These are phyloP conservation scores for Zaprionus africanus DNA, from an alignment of 1,140 invertebrate species.

Conservation along the genomic window DNA sequence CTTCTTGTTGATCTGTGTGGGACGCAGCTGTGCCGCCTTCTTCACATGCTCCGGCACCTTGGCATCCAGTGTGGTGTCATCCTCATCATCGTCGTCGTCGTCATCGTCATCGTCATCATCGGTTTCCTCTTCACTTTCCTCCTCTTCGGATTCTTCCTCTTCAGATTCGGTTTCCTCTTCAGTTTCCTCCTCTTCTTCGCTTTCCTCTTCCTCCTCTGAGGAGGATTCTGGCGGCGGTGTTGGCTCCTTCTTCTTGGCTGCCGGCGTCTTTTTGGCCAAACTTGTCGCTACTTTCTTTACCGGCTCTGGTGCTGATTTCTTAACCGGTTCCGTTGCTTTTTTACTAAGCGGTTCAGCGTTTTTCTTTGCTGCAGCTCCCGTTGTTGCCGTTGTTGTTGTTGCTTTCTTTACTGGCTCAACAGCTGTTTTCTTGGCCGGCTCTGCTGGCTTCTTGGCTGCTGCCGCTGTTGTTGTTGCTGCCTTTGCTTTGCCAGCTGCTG, in stretches of 20 bases:
- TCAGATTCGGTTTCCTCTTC: constrained; percentile 60
- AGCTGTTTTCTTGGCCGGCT: constrained; percentile 49
- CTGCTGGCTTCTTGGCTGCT: constrained; percentile 43
- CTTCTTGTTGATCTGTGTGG: constrained; percentile 69
- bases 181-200: constrained; percentile 65
- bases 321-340: constrained; percentile 57
- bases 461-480: constrained; percentile 16
- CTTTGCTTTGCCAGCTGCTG: constrained; percentile 47
- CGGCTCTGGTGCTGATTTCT: constrained; percentile 46
- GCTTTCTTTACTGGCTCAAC: constrained; percentile 47
- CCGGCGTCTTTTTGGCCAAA: constrained; percentile 45
- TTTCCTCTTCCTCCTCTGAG: constrained; percentile 62
- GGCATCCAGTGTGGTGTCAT: constrained; percentile 60
- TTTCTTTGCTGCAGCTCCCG: constrained; percentile 24
- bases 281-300: constrained; percentile 48
- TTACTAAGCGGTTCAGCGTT: constrained; percentile 31
- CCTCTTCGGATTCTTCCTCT: constrained; percentile 59
- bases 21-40: constrained; percentile 67
- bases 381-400: constrained; percentile 26
- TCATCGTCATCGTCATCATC: constrained; percentile 67
- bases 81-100: constrained; percentile 52
- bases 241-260: constrained; percentile 69
- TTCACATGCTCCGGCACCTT: constrained; percentile 74
- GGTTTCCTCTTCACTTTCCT: constrained; percentile 53
- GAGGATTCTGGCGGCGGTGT: constrained; percentile 77